These are phyloP conservation scores for Lycaon pictus DNA, from an alignment of 2,113 vertebrate genomes.

Conservation along the genomic window DNA sequence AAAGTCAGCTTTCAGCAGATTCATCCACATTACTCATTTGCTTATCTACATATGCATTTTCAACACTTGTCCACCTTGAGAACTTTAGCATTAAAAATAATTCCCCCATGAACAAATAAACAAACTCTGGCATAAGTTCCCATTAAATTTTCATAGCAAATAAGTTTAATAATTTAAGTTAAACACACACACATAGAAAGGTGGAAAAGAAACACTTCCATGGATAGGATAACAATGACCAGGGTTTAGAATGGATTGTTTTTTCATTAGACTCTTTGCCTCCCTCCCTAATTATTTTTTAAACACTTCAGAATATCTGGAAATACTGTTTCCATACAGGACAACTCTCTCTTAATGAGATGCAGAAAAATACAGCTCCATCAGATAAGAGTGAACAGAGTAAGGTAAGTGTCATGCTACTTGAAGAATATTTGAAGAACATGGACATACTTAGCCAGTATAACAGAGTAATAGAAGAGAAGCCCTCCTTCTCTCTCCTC, in stretches of 20 bases:
- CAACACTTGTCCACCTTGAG: background rate
- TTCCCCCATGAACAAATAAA: background rate
- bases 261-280: background rate
- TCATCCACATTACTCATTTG: background rate
- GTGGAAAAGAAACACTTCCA: background rate
- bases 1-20: too few species aligned
- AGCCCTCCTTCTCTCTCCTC: background rate
- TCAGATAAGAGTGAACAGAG: background rate
- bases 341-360: background rate
- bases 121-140: background rate
- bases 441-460: background rate
- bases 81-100: background rate
- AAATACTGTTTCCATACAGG: background rate
- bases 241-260: background rate
- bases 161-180: slow-evolving; percentile 64
- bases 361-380: background rate
- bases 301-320: background rate
- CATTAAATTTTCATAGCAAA: slow-evolving; percentile 59
- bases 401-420: background rate
- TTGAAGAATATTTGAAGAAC: background rate
- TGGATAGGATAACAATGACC: background rate
- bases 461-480: background rate
- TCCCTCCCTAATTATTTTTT: background rate
- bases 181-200: background rate
- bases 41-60: background rate